A percentile compares a stretch with the other conserved stretches of the same genome.
Evolutionary conservation across 2,797 vertebrate species (phyloP).

Genomic region (Notamacropus eugenii): DNA sequence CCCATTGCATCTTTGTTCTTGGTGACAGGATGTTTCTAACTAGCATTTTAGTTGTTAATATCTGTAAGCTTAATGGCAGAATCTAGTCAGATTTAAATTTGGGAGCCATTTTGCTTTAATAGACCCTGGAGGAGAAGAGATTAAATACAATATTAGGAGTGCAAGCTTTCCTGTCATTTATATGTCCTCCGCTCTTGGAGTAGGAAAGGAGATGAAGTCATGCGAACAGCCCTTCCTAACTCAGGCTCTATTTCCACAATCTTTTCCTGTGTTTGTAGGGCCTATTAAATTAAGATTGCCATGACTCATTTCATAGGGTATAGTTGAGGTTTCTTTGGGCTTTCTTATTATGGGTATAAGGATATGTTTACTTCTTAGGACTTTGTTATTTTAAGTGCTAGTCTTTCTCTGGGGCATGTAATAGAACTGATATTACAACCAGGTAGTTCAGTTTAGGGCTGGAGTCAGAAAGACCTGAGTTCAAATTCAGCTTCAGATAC

Average conservation of each 20-base stretch:
- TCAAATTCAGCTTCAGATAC: not conserved
- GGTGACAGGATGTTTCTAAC: not conserved
- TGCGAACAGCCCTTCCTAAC: slow-evolving; percentile 35
- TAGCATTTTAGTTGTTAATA: slow-evolving; percentile 6
- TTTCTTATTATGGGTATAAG: not conserved
- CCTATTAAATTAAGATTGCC: not conserved
- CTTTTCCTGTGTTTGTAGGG: not conserved
- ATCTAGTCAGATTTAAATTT: slow-evolving; percentile 16
- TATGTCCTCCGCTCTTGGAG: slow-evolving; percentile 2
- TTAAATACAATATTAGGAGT: slow-evolving; percentile 26
- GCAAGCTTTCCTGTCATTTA: slow-evolving; percentile 19
- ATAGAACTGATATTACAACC: not conserved
- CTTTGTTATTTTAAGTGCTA: not conserved
- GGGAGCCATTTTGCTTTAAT: not conserved
- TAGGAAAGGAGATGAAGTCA: not conserved
- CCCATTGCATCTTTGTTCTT: not conserved
- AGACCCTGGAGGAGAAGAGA: slow-evolving; percentile 18
- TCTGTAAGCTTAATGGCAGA: not conserved
- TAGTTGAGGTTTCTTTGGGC: not conserved
- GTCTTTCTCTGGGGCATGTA: not conserved
- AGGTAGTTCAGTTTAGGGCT: not conserved
- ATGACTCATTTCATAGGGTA: not conserved
- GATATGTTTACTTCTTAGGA: not conserved
- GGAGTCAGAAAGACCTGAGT: not conserved
- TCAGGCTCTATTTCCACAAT: not conserved